Base-by-base conservation (phyloP, 1,140 invertebrate species). In the Zaprionus camerounensis region DNA sequence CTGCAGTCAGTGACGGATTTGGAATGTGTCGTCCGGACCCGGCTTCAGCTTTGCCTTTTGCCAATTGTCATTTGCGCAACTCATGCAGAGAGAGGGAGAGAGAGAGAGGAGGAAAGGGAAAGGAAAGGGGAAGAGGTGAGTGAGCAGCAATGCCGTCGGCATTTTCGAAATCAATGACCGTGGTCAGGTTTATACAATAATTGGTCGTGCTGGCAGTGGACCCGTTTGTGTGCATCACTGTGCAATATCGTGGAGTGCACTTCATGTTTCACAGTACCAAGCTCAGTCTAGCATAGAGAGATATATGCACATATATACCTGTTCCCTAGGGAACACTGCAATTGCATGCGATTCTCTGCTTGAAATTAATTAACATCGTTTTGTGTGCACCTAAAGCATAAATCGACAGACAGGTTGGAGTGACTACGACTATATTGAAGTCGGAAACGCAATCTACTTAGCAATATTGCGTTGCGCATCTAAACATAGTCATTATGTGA, bases 141-240 rank as follows among this genome's bases (percentile, higher is more conserved):
- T 22, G 46, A 51, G 20, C 73, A 51, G 24, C 61, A 49, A 55
- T 34, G 36, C 53, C 44, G 26, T 36, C 53, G 71, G 72, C 71
- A 90, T 90, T 87, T 88, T 88, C 85, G 85, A 88, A 88, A 88
- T 90, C 84, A 88, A 90, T 90, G 84, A 88, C 84, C 84, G 84
- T 90, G 84, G 74, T 88, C 77, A 83, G 77, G 80, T 88, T 86
- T 74, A 71, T 58, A 84, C 71, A 82, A 75, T 87, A 88, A 88
- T 80, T 88, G 67, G n/a, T 71, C 55, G 59, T 76, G 38, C 15
- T n/a, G 68, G 53, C 70, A 62, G 63, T 82, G 83, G 78, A 75
- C 55, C 65, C 51, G 61, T 64, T 77, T 74, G 36, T 51, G 62
- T 62, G 76, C 65, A 53, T 65, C 26, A 55, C 44, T 44, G 17